phyloP scores from a whole-genome alignment of 2,888 invertebrate genomes.

The Epinotia demarniana region DNA sequence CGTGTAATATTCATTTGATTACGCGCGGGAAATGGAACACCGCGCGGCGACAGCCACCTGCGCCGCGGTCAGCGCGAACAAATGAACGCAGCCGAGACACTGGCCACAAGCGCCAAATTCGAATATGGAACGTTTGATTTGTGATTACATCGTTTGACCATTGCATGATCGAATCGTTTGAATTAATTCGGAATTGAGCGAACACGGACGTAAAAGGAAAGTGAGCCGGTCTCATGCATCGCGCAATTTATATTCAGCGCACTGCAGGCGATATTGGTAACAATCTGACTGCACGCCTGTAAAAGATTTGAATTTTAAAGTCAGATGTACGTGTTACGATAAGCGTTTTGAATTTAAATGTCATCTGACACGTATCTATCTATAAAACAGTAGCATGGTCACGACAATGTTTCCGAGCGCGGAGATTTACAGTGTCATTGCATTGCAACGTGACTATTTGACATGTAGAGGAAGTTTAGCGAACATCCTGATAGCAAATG shows the following conservation, averaged over 20 bases:
- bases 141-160: conserved; percentile 59
- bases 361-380: conserved; percentile 53
- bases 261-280: conserved; percentile 70
- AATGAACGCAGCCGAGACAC: conserved; percentile 65
- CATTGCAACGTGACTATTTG: conserved; percentile 1
- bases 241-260: conserved; percentile 71
- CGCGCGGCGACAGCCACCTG: conserved; percentile 77
- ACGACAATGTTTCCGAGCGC: conserved; percentile 9
- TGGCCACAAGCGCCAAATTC: conserved; percentile 67
- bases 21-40: conserved; percentile 76
- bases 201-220: conserved; percentile 55
- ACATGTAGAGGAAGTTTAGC: neutral
- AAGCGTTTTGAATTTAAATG: conserved; percentile 59
- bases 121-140: conserved; percentile 72
- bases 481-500: conserved; percentile 22
- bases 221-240: conserved; percentile 51
- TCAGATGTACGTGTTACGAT: conserved; percentile 50
- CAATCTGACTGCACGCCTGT: conserved; percentile 65
- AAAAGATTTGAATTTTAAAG: conserved; percentile 73
- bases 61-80: conserved; percentile 62
- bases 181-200: conserved; percentile 61
- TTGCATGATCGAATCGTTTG: conserved; percentile 60
- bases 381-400: conserved; percentile 29
- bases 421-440: conserved; percentile 15
- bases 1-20: conserved; percentile 84